phyloP scores from a whole-genome alignment of 2,113 vertebrate genomes.

The Leptobrachium ailaonicum region DNA sequence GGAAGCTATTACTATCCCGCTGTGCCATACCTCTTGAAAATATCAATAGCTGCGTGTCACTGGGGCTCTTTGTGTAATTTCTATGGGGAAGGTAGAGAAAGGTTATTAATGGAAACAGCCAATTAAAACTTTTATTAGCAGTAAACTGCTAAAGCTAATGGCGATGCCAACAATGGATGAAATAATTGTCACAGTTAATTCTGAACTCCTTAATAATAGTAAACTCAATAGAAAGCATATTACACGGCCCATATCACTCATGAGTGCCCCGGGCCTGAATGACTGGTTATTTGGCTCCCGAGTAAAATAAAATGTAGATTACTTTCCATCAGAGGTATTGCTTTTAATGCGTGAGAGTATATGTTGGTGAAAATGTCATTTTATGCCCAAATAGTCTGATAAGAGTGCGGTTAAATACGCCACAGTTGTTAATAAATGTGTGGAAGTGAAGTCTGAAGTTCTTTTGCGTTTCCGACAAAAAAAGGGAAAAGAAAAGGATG shows the following conservation, averaged over 20 bases:
- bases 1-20: constrained; percentile 56
- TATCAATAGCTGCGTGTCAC: constrained; percentile 67
- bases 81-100: constrained; percentile 76
- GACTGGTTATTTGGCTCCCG: constrained; percentile 82
- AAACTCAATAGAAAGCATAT: constrained; percentile 83
- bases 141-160: constrained; percentile 80
- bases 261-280: constrained; percentile 82
- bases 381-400: not conserved
- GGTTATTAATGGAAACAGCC: constrained; percentile 79
- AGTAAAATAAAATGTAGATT: constrained; percentile 85
- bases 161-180: constrained; percentile 74
- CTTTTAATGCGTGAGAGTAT: constrained; percentile 70
- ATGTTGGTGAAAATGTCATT: constrained; percentile 54
- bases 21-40: constrained; percentile 63
- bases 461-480: too few relatives aligned
- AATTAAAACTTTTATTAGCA: constrained; percentile 84
- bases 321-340: constrained; percentile 73
- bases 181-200: constrained; percentile 85
- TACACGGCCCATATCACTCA: constrained; percentile 84
- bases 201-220: constrained; percentile 84
- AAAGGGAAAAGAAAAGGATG: too few relatives aligned
- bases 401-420: constrained; percentile 51
- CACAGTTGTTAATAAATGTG: not conserved
- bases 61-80: constrained; percentile 69
- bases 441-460: too few relatives aligned